These are phyloP conservation scores for Neodiprion fabricii DNA, from an alignment of 1,140 invertebrate species.

Conservation along the genomic window DNA sequence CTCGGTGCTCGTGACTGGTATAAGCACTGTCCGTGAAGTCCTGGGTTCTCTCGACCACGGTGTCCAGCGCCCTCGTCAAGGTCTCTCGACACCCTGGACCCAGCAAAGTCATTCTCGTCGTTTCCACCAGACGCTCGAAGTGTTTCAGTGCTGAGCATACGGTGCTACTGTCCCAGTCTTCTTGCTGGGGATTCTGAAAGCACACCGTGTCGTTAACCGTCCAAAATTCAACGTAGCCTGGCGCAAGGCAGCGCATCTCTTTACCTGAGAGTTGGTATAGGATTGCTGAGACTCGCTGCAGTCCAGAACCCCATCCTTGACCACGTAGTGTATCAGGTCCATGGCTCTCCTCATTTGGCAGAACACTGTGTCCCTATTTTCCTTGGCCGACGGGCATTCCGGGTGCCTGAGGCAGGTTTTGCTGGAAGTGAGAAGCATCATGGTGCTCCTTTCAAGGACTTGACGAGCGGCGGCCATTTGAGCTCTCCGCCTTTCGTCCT, in stretches of 20 bases:
- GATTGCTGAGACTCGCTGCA: constrained; percentile 60
- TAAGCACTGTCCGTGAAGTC: constrained; percentile 99
- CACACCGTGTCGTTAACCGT: not conserved
- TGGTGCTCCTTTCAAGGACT: constrained; percentile 95
- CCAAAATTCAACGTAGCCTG: not conserved
- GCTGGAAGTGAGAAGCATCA: constrained; percentile 96
- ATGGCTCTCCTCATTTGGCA: constrained; percentile 96
- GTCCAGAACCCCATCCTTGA: constrained; percentile 89
- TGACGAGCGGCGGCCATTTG: constrained; percentile 95
- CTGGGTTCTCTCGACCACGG: constrained; percentile 93
- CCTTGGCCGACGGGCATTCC: constrained; percentile 88
- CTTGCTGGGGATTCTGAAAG: constrained; percentile 57
- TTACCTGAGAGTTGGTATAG: constrained; percentile 59
- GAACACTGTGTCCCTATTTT: constrained; percentile 97
- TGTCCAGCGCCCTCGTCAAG: constrained; percentile 83
- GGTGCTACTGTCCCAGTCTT: constrained; percentile 75
- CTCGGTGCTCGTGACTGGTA: constrained; percentile 95
- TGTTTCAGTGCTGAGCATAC: constrained; percentile 82
- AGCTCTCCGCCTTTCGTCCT: constrained; percentile 92
- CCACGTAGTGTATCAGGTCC: constrained; percentile 97
- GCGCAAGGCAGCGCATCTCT: not conserved
- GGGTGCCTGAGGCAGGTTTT: constrained; percentile 96
- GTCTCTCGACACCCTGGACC: constrained; percentile 73
- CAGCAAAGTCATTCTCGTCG: constrained; percentile 72
- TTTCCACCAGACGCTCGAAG: constrained; percentile 85